These are phyloP conservation scores for Dicyema japonicum DNA, from an alignment of 1,140 invertebrate species.

Conservation along the genomic window DNA sequence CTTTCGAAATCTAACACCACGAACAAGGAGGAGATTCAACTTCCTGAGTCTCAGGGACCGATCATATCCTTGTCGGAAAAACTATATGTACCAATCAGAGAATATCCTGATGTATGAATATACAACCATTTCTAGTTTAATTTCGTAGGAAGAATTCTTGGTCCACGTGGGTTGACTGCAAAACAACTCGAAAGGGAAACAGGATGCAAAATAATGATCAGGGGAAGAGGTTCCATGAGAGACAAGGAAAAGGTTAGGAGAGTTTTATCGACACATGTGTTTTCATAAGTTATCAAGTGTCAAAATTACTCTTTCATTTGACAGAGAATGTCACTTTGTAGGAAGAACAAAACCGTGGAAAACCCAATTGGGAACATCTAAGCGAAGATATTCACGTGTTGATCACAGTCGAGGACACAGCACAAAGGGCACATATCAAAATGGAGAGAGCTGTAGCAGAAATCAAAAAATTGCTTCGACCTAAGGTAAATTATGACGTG, in stretches of 20 bases:
- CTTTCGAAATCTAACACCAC: slow-evolving; percentile 91
- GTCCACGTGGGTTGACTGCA: slow-evolving; percentile 89
- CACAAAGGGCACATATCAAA: slow-evolving; percentile 62
- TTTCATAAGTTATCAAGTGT: no score
- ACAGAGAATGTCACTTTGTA: no score
- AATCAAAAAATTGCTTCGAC: no score
- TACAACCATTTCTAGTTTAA: slow-evolving; percentile 89
- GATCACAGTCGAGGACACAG: slow-evolving; percentile 73
- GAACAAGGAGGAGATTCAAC: slow-evolving; percentile 55
- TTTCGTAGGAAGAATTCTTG: slow-evolving; percentile 92
- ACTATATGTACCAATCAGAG: slow-evolving; percentile 92
- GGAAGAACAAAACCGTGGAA: slow-evolving; percentile 81
- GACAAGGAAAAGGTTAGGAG: slow-evolving; percentile 96
- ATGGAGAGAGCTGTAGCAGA: slow-evolving; percentile 62
- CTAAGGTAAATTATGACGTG: no score
- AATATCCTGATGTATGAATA: slow-evolving; percentile 96
- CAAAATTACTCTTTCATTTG: no score
- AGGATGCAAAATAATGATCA: slow-evolving; percentile 98
- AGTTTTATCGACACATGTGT: no score
- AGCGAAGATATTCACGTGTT: slow-evolving; percentile 78
- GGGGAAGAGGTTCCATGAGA: slow-evolving; percentile 96
- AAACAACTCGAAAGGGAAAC: slow-evolving; percentile 97
- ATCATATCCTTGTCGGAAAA: slow-evolving; percentile 74
- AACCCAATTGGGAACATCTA: slow-evolving; percentile 88
- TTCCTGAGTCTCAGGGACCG: slow-evolving; percentile 64